Base-by-base conservation (phyloP, 1,140 invertebrate species). In the Formica exsecta region DNA sequence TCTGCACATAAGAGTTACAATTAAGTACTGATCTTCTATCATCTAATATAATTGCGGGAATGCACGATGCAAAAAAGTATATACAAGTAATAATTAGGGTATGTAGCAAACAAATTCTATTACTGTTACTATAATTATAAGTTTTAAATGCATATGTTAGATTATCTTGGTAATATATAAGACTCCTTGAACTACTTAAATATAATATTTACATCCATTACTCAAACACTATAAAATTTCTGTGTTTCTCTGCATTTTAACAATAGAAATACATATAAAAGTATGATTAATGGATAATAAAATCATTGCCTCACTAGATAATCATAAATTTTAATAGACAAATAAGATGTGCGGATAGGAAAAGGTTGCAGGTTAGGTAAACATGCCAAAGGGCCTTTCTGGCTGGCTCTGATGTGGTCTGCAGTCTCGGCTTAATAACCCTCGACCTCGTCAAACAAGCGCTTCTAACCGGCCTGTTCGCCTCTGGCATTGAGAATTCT, bases 381-480 rank as follows among this genome's bases (percentile, higher is more conserved):
- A 94, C 92, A 93, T 93, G 90, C 92, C 92, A 90, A 93, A 90
- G 87, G 93, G 89, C 84, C 90, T 91, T 89, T 89, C 90, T 84
- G 86, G 89, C 90, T 92, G 90, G 91, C 94, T 95, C 92, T 95
- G 94, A 95, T 95, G 94, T 95, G 93, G 94, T 95, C 92, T 94
- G 92, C 90, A 93, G 94, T 88, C 86, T 91, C 91, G 91, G 93
- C 93, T 95, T 95, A 95, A 95, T 95, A 95, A 94, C 92, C 93
- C 92, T 94, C 93, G 93, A 94, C 94, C 93, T 94, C 91, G 91
- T 93, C 94, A 94, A 95, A 95, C 94, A 94, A 95, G 93, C 92
- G 94, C 91, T 93, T 86, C 91, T 92, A 93, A 92, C 92, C 90
- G 91, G 86, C 83, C 91, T 92, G 92, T 93, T 93, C 89, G 88